Evolutionary conservation across 2,797 vertebrate species (phyloP).

Genomic region (Emys orbicularis): DNA sequence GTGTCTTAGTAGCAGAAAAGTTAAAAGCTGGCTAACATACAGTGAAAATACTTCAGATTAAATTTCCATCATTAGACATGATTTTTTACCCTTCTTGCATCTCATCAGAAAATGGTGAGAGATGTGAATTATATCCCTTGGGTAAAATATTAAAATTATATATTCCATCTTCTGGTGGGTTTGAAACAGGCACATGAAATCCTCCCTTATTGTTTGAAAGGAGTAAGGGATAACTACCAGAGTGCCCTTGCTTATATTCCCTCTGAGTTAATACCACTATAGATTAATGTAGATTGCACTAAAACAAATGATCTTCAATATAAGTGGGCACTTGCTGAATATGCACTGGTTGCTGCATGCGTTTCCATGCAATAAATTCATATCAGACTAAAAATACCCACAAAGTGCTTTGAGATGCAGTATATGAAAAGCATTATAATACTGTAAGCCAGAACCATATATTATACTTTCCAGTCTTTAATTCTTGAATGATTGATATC

Average conservation of each 20-base stretch:
- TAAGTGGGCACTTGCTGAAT: slow-evolving; percentile 37
- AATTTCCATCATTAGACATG: neutral
- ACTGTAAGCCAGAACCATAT: neutral
- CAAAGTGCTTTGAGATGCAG: neutral
- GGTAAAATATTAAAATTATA: neutral
- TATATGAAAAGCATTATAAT: neutral
- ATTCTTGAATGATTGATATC: neutral
- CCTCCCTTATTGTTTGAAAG: neutral
- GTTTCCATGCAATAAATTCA: slow-evolving; percentile 15
- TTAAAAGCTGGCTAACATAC: neutral
- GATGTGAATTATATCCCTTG: neutral
- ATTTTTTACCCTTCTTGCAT: neutral
- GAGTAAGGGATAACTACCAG: neutral
- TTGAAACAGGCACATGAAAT: neutral
- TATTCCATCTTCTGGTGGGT: neutral
- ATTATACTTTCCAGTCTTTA: neutral
- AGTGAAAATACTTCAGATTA: neutral
- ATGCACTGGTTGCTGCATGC: neutral
- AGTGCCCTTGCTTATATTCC: neutral
- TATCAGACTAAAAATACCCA: slow-evolving; percentile 28
- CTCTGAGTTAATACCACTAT: neutral
- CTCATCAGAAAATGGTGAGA: neutral
- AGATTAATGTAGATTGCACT: slow-evolving; percentile 46
- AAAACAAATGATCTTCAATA: slow-evolving; percentile 27
- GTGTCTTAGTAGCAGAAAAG: neutral